Conservation (phyloP, 2,888 invertebrate genomes). For the Drosophila antonietae region DNA sequence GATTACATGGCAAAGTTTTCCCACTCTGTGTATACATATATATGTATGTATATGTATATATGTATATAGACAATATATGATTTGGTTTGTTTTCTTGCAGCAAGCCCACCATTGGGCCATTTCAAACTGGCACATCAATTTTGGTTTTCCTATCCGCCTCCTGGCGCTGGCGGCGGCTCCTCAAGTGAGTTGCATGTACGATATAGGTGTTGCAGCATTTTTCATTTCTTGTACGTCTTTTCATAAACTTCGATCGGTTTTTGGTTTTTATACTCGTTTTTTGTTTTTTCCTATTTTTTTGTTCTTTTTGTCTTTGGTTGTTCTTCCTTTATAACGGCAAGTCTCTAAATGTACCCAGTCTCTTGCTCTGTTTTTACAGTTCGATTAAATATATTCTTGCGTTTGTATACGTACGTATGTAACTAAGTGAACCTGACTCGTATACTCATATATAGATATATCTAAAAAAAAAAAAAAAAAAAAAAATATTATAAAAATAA, state of each 20-base stretch:
- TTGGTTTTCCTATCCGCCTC: slow-evolving; percentile 93
- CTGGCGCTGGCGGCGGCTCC: slow-evolving; percentile 89
- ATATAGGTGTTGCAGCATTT: slow-evolving; percentile 41
- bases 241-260: slow-evolving; percentile 18
- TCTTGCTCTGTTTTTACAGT: slow-evolving; percentile 63
- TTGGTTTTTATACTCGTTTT: slow-evolving; percentile 15
- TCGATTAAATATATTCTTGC: slow-evolving; percentile 59
- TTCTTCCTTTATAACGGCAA: slow-evolving; percentile 50
- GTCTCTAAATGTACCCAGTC: slow-evolving; percentile 63
- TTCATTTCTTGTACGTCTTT: slow-evolving; percentile 45
- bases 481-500: neutral
- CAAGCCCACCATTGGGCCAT: slow-evolving; percentile 83
- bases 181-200: slow-evolving; percentile 85
- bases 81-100: slow-evolving; percentile 59
- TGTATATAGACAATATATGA: neutral
- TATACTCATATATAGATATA: slow-evolving; percentile 50
- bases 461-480: neutral
- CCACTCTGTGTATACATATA: too few relatives aligned
- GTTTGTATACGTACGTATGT: slow-evolving; percentile 67
- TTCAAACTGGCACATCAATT: slow-evolving; percentile 93
- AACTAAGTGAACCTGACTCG: slow-evolving; percentile 58
- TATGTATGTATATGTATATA: neutral
- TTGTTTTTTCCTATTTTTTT: slow-evolving; percentile 12
- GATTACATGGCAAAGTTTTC: too few relatives aligned
- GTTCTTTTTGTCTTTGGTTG: slow-evolving; percentile 25